Conservation (phyloP, 1,140 invertebrate genomes). For the Eciton burchellii region DNA sequence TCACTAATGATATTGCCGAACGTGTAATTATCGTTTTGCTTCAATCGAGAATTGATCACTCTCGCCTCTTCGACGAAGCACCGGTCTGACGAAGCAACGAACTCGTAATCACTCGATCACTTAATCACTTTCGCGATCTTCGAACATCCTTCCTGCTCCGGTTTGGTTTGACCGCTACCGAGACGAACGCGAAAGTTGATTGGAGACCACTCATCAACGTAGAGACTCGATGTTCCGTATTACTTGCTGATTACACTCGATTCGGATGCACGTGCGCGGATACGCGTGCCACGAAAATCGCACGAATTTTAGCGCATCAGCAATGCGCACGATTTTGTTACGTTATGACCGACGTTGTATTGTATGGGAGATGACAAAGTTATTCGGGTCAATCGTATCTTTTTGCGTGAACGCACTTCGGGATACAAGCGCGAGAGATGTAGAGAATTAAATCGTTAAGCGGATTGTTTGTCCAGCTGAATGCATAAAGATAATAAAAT, state of each 20-base stretch:
- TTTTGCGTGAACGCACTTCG: background rate
- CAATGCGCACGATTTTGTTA: slow-evolving; percentile 48
- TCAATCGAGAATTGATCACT: too few species aligned
- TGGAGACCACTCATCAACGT: background rate
- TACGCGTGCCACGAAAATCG: slow-evolving; percentile 38
- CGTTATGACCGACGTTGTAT: slow-evolving; percentile 49
- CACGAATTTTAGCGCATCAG: slow-evolving; percentile 56
- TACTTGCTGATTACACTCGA: slow-evolving; percentile 57
- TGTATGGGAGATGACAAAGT: too few species aligned
- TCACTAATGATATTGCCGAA: background rate
- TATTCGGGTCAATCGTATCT: background rate
- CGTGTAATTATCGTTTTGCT: background rate
- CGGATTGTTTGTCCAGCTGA: background rate
- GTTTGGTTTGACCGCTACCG: too few species aligned
- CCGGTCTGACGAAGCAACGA: too few species aligned
- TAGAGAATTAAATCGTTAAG: slow-evolving; percentile 16
- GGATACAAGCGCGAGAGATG: background rate
- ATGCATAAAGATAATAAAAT: background rate
- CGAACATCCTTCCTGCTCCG: too few species aligned
- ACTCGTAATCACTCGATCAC: too few species aligned
- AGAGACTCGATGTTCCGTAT: background rate
- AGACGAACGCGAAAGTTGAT: background rate
- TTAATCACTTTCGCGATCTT: too few species aligned
- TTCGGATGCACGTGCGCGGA: slow-evolving; percentile 50
- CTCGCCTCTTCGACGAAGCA: too few species aligned